Evolutionary conservation across 2,888 invertebrate species (phyloP), one percentile per base, ranked within the genome.

Genomic region (Petrolisthes cinctipes): DNA sequence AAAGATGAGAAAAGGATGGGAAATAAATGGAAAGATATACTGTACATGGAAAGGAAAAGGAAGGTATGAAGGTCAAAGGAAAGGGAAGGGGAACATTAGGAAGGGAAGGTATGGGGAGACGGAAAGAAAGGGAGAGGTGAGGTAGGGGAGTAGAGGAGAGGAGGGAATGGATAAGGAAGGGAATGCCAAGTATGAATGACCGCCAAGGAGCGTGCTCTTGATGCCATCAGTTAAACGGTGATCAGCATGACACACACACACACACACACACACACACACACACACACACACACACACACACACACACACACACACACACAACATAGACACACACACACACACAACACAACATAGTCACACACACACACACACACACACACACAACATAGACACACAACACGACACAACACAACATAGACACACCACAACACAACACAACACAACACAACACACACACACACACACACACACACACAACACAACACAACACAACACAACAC

Each of bases 281-380:
- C 71, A 11, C 7, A 51, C 51, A 76, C 76, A 76, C 76, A 76
- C 76, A 76, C 76, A 51, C 76, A 76, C 76, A 76, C 51, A 51
- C 51, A 76, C 23, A 76, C 76, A 51, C 37, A 76, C 51, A 76
- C 11, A 73, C 17, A 73, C n/a, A n/a, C 6, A 73, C 73, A 73
- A 7, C n/a, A n/a, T 73, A 73, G 20, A 73, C 73, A 20, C 73
- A 73, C 73, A 73, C 73, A 73, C 73, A 20, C 73, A 20, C 73
- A 20, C 73, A 20, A 14, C 5, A 5, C n/a, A 14, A 20, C 7
- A 73, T 20, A 20, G 7, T n/a, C n/a, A n/a, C n/a, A n/a, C n/a
- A n/a, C 37, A 37, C 37, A 37, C 37, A 37, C n/a, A n/a, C n/a
- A 73, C 5, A 20, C 17, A 37, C 37, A 76, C 76, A 76, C 37